A percentile compares a stretch with the other conserved stretches of the same genome.
phyloP scores from a whole-genome alignment of 1,140 invertebrate genomes.

The Drosophila simulans region DNA sequence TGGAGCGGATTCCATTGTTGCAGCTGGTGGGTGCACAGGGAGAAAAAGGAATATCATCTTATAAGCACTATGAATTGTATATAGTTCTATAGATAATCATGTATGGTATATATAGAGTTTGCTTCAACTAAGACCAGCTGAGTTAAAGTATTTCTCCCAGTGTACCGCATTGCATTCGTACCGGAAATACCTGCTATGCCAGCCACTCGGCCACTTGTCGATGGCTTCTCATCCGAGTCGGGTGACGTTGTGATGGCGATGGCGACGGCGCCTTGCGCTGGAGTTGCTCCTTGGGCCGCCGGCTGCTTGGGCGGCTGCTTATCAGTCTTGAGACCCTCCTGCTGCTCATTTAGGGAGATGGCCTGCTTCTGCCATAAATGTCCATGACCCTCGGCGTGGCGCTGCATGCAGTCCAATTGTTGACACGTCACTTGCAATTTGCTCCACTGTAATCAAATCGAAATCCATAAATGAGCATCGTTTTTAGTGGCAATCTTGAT shows the following conservation, averaged over 20 bases:
- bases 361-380: conserved; percentile 84
- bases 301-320: conserved; percentile 40
- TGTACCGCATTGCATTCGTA: conserved; percentile 37
- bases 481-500: conserved; percentile 43
- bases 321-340: conserved; percentile 61
- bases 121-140: too few relatives aligned
- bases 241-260: conserved; percentile 1
- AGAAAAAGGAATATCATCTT: background rate
- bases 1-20: conserved; percentile 34
- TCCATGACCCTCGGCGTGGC: conserved; percentile 81
- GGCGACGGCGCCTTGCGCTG: conserved; percentile 17
- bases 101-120: too few relatives aligned
- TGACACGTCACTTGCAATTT: conserved; percentile 84
- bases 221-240: conserved; percentile 44
- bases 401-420: conserved; percentile 84
- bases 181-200: conserved; percentile 57
- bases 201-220: conserved; percentile 46
- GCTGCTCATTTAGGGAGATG: conserved; percentile 78
- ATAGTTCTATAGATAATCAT: too few relatives aligned
- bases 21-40: background rate
- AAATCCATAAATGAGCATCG: conserved; percentile 69
- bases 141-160: background rate
- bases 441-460: conserved; percentile 83
- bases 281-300: conserved; percentile 1
- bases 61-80: too few relatives aligned